Evolutionary conservation across 1,140 invertebrate species (phyloP).

Genomic region (Ladona fulva): DNA sequence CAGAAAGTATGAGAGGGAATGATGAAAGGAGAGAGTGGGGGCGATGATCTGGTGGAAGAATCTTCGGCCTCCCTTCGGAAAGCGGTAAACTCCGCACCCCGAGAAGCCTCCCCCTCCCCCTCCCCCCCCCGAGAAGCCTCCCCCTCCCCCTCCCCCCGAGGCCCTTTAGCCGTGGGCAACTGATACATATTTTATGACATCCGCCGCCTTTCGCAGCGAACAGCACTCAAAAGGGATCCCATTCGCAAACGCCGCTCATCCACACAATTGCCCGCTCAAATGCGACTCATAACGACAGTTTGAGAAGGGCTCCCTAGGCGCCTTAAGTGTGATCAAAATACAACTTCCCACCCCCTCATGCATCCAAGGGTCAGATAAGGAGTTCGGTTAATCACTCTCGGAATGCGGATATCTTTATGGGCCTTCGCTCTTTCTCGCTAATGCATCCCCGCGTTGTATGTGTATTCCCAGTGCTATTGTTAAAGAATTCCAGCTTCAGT

Average conservation of each 20-base stretch:
- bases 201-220: neutral
- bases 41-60: neutral
- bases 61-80: neutral
- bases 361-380: too few species aligned
- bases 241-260: neutral
- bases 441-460: too few species aligned
- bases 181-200: slow-evolving; percentile 10
- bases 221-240: neutral
- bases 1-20: neutral
- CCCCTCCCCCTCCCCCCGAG: neutral
- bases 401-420: too few species aligned
- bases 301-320: neutral
- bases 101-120: neutral
- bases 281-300: neutral
- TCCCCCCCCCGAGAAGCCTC: too few species aligned
- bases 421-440: too few species aligned
- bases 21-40: neutral
- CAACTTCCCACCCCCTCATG: too few species aligned
- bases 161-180: neutral
- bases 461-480: too few species aligned
- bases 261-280: neutral
- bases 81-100: neutral
- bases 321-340: neutral
- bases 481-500: too few species aligned
- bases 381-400: too few species aligned